These are phyloP conservation scores for Torymus tubicola DNA, from an alignment of 2,888 invertebrate species.

Conservation along the genomic window DNA sequence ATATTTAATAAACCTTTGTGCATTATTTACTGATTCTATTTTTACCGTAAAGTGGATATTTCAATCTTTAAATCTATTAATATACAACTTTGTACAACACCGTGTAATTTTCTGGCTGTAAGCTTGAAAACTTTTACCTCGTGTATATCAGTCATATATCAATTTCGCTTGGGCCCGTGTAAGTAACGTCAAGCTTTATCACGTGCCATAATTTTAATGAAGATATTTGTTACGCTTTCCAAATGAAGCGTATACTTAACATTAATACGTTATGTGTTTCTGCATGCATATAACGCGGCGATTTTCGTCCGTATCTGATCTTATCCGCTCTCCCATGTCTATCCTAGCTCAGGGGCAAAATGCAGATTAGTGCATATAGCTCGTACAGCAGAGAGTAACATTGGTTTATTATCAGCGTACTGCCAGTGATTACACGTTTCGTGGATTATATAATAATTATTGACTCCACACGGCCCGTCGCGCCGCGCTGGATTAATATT, in stretches of 20 bases:
- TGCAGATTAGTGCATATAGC: slow-evolving; percentile 18
- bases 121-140: too few species aligned
- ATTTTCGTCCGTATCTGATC: neutral
- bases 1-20: too few species aligned
- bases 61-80: too few species aligned
- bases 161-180: neutral
- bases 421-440: neutral
- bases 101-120: too few species aligned
- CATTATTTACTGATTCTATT: too few species aligned
- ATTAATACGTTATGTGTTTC: neutral
- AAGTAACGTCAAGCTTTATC: neutral
- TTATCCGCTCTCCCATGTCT: neutral
- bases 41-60: too few species aligned
- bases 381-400: neutral
- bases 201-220: neutral
- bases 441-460: slow-evolving; percentile 7
- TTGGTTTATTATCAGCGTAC: slow-evolving; percentile 2
- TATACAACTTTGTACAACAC: too few species aligned
- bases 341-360: neutral
- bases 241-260: neutral
- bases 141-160: too few species aligned
- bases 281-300: too few species aligned
- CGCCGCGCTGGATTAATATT: neutral
- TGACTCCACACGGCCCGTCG: too few species aligned
- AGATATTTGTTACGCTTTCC: neutral